phyloP scores from a whole-genome alignment of 37 sponge, comb jelly and placozoan species.

The Aplysina aerophoba region DNA sequence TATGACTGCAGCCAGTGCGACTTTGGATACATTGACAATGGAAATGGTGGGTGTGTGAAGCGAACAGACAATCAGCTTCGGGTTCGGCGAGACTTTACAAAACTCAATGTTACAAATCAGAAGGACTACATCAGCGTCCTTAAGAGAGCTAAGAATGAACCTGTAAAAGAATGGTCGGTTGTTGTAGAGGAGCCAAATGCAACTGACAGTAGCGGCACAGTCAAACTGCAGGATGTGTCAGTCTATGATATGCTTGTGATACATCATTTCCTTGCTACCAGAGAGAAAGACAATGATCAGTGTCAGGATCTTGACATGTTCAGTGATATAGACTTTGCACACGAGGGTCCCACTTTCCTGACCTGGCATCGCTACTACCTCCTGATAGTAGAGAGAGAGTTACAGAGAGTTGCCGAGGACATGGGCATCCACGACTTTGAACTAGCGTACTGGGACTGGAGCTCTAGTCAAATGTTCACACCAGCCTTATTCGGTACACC shows the following conservation, averaged over 20 bases:
- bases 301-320: neutral
- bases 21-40: neutral
- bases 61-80: neutral
- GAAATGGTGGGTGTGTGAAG: too few relatives aligned
- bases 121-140: neutral
- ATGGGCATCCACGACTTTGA: neutral
- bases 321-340: constrained; percentile 16
- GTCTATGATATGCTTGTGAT: constrained; percentile 27
- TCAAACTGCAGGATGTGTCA: constrained; percentile 17
- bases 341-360: constrained; percentile 24
- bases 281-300: neutral
- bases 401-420: neutral
- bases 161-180: neutral
- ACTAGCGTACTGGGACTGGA: constrained; percentile 18
- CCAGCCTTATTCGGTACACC: too few relatives aligned
- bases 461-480: too few relatives aligned
- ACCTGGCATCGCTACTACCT: constrained; percentile 41
- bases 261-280: neutral
- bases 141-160: neutral
- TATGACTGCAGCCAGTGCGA: neutral
- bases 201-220: neutral
- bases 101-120: neutral
- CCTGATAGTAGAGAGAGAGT: constrained; percentile 13
- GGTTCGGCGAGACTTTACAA: neutral
- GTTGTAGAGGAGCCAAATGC: neutral